Evolutionary conservation across 2,888 invertebrate genomes (phyloP).

Genomic region (Iselma pallidipennis): DNA sequence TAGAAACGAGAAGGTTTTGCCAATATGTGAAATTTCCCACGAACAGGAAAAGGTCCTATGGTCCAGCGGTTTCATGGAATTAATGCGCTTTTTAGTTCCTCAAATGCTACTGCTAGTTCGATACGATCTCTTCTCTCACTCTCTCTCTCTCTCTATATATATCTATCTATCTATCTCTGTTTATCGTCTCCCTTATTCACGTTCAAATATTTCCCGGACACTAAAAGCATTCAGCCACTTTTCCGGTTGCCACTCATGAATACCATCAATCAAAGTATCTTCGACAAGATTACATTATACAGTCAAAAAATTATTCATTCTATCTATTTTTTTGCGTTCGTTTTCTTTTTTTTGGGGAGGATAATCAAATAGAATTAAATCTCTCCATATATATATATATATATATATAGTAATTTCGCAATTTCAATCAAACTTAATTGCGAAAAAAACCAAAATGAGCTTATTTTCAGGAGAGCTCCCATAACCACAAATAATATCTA

Average conservation of each 20-base stretch:
- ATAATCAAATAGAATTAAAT: background rate
- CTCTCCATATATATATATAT: too few species aligned
- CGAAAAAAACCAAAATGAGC: background rate
- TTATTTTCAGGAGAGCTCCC: too few species aligned
- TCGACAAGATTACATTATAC: conserved; percentile 23
- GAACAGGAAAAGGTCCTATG: conserved; percentile 9
- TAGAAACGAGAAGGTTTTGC: background rate
- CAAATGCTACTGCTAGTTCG: conserved; percentile 5
- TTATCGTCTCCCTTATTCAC: too few species aligned
- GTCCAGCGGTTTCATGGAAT: conserved; percentile 19
- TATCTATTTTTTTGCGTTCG: too few species aligned
- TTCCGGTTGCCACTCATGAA: conserved; percentile 34
- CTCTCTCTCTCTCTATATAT: background rate
- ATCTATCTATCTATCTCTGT: background rate
- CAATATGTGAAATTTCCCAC: conserved; percentile 29
- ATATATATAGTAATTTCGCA: background rate
- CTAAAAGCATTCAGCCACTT: conserved; percentile 32
- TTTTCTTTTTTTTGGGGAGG: too few species aligned
- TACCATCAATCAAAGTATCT: conserved; percentile 35
- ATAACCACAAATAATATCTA: background rate
- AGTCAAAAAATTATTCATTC: background rate
- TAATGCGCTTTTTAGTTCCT: conserved; percentile 27
- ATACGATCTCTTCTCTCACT: background rate
- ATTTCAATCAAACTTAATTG: background rate
- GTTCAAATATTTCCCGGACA: conserved; percentile 1